phyloP scores from a whole-genome alignment of 2,888 invertebrate species.

The Perizoma flavofasciatum region DNA sequence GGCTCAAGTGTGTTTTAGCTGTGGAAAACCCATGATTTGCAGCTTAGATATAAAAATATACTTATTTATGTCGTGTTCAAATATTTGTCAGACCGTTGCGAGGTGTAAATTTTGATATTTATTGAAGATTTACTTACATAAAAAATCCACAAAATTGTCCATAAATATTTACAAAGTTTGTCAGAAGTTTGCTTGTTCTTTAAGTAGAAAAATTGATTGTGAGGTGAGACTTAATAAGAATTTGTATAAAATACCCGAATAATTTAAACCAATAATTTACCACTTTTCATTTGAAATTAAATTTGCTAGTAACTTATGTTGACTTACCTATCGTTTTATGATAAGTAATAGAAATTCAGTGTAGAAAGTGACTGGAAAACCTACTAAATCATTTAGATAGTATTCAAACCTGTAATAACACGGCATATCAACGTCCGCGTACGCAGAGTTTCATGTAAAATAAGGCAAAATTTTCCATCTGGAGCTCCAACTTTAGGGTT shows the following conservation, averaged over 20 bases:
- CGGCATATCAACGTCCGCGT: too few relatives aligned
- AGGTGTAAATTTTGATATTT: conserved; percentile 18
- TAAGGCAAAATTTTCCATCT: not conserved
- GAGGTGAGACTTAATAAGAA: too few relatives aligned
- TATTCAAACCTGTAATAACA: not conserved
- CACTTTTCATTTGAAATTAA: too few relatives aligned
- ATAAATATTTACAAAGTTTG: conserved; percentile 9
- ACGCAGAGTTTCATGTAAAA: not conserved
- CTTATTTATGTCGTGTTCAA: conserved; percentile 16
- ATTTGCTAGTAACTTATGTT: too few relatives aligned
- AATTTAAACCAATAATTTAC: too few relatives aligned
- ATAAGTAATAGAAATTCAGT: too few relatives aligned
- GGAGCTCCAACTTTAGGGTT: not conserved
- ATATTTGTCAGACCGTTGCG: conserved; percentile 19
- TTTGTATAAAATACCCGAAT: too few relatives aligned
- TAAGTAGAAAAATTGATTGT: too few relatives aligned
- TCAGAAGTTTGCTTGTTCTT: not conserved
- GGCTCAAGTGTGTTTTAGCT: not conserved
- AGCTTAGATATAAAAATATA: conserved; percentile 5
- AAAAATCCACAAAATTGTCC: conserved; percentile 11
- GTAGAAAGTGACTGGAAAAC: too few relatives aligned
- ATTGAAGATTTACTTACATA: not conserved
- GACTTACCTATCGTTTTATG: too few relatives aligned
- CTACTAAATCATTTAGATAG: too few relatives aligned
- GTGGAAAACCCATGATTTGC: conserved; percentile 14